phyloP scores from a whole-genome alignment of 2,113 vertebrate genomes.

The Phaetusa simplex region DNA sequence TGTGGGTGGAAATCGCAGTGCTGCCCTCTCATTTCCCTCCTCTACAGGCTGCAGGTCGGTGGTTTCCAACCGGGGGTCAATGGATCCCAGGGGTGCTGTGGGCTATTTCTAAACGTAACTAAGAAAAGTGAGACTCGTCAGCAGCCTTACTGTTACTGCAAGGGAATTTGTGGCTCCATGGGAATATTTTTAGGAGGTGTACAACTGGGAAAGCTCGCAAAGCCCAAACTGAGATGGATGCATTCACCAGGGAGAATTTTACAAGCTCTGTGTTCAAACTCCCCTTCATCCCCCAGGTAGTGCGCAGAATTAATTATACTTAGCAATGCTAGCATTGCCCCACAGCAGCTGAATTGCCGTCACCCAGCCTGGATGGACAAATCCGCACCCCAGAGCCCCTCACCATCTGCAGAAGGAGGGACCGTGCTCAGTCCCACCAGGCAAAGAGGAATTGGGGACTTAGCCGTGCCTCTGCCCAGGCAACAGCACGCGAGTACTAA shows the following conservation, averaged over 20 bases:
- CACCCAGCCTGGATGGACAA: neutral
- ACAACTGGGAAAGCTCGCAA: neutral
- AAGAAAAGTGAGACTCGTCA: conserved; percentile 4
- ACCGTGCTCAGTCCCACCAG: accelerated
- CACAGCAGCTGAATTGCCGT: neutral
- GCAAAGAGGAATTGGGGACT: neutral
- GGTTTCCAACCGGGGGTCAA: neutral
- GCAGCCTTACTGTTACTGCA: neutral
- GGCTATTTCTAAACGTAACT: conserved; percentile 11
- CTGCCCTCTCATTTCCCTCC: neutral
- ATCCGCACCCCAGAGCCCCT: neutral
- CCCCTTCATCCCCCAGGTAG: neutral
- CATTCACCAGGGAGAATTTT: neutral
- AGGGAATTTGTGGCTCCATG: conserved; percentile 28
- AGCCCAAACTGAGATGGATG: conserved; percentile 23
- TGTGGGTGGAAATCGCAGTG: neutral
- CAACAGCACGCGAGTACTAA: neutral
- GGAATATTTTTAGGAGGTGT: conserved; percentile 39
- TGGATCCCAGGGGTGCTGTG: neutral
- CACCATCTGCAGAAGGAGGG: neutral
- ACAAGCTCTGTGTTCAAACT: neutral
- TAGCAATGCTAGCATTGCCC: neutral
- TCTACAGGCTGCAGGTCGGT: neutral
- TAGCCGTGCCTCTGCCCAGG: neutral
- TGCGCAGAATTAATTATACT: neutral